Percentiles rank a stretch among this genome's conserved stretches.
Evolutionary conservation across 2,888 invertebrate species (phyloP).

Genomic region (Scaptomyza parva): DNA sequence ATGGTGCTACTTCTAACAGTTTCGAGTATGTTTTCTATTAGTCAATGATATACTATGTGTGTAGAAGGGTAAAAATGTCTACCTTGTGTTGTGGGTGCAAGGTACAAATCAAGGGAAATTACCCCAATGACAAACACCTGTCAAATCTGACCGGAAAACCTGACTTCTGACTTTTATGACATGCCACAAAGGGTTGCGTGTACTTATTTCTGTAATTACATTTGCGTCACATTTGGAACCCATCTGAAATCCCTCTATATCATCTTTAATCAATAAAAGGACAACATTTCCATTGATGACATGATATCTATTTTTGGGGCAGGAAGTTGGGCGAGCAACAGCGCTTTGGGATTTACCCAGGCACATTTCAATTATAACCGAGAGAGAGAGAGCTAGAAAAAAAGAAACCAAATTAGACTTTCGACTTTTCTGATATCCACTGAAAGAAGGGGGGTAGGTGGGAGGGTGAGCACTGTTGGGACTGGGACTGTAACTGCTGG

Average conservation of each 20-base stretch:
- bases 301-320: slow-evolving; percentile 63
- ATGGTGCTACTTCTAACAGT: slow-evolving; percentile 44
- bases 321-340: not conserved
- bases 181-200: slow-evolving; percentile 39
- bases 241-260: slow-evolving; percentile 49
- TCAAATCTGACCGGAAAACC: slow-evolving; percentile 3
- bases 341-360: slow-evolving; percentile 58
- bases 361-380: slow-evolving; percentile 69
- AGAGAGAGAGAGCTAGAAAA: slow-evolving; percentile 38
- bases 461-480: too few relatives aligned
- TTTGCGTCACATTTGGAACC: slow-evolving; percentile 29
- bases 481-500: slow-evolving; percentile 14
- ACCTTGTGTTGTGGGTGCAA: slow-evolving; percentile 2
- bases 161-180: slow-evolving; percentile 27
- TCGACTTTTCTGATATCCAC: slow-evolving; percentile 66
- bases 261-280: slow-evolving; percentile 54
- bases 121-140: slow-evolving; percentile 48
- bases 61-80: slow-evolving; percentile 34
- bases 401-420: slow-evolving; percentile 67
- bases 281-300: slow-evolving; percentile 62
- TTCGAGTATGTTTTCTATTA: slow-evolving; percentile 9
- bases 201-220: slow-evolving; percentile 43
- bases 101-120: slow-evolving; percentile 8
- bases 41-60: slow-evolving; percentile 15
- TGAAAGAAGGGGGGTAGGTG: not conserved